Evolutionary conservation across 2,888 invertebrate species (phyloP).

Genomic region (Dexiosoma caninum): DNA sequence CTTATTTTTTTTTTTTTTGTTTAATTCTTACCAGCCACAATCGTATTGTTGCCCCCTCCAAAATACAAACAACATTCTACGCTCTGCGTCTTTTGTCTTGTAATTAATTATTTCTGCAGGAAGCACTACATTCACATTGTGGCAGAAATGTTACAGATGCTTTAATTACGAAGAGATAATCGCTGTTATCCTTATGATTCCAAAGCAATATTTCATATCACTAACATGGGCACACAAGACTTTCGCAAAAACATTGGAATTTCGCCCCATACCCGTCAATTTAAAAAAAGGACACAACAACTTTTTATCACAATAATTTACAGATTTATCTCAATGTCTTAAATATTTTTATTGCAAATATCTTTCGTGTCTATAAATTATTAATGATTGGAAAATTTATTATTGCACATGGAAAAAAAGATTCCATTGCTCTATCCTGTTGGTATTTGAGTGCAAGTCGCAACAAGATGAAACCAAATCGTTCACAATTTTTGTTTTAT

Average conservation of each 20-base stretch:
- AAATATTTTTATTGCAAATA: slow-evolving; percentile 25
- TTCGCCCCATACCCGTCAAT: not conserved
- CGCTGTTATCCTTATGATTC: slow-evolving; percentile 43
- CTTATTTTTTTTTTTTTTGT: no score
- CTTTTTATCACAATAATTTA: slow-evolving; percentile 2
- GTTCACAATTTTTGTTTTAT: no score
- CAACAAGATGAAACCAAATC: no score
- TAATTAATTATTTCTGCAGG: slow-evolving; percentile 52
- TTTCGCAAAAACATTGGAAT: not conserved
- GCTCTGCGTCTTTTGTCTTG: not conserved
- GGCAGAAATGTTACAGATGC: slow-evolving; percentile 49
- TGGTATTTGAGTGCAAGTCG: no score
- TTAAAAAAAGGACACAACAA: not conserved
- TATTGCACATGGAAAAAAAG: no score
- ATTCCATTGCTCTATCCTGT: no score
- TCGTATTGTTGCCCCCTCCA: slow-evolving; percentile 9
- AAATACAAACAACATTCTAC: not conserved
- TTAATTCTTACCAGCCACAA: slow-evolving; percentile 14
- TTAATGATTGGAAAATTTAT: no score
- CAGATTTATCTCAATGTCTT: slow-evolving; percentile 1
- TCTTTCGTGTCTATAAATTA: no score
- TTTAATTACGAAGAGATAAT: slow-evolving; percentile 59
- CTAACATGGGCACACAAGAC: not conserved
- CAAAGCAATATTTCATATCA: slow-evolving; percentile 51
- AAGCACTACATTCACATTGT: not conserved